Percentiles rank a stretch among this genome's conserved stretches.
Conservation (phyloP, 2,888 invertebrate genomes). For the Halocaridina rubra region DNA sequence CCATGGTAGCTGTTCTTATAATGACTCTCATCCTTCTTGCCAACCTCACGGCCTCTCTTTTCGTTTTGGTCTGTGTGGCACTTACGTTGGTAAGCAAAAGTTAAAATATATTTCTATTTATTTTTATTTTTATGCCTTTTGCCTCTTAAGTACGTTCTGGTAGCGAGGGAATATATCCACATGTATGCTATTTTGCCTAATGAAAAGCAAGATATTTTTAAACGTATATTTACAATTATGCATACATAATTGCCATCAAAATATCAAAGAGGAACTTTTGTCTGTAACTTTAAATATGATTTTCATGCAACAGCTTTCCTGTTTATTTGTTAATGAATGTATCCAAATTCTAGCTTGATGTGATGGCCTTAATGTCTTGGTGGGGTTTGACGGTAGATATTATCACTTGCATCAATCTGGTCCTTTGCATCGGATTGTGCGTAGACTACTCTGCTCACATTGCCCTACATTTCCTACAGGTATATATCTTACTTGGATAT, state of each 20-base stretch:
- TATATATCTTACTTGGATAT: too few species aligned
- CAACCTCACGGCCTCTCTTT: conserved; percentile 80
- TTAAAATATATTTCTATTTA: too few species aligned
- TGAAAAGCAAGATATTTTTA: neutral
- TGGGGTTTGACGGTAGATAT: conserved; percentile 71
- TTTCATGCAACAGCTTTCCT: too few species aligned
- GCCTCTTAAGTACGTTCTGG: too few species aligned
- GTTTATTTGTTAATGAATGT: too few species aligned
- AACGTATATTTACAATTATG: neutral
- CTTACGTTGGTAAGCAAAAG: conserved; percentile 77
- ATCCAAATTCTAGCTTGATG: conserved; percentile 78
- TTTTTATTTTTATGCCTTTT: too few species aligned
- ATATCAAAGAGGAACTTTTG: neutral
- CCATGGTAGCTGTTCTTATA: conserved; percentile 81
- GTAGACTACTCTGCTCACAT: conserved; percentile 73
- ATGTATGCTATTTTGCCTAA: too few species aligned
- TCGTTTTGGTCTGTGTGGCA: conserved; percentile 76
- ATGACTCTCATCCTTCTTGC: conserved; percentile 82
- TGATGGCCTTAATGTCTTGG: conserved; percentile 61
- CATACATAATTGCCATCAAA: neutral
- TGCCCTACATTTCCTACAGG: conserved; percentile 69
- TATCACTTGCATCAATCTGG: conserved; percentile 70
- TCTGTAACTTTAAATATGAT: too few species aligned
- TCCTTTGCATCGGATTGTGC: conserved; percentile 71
- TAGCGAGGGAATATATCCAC: too few species aligned